Percentiles rank a stretch among this genome's conserved stretches.
Conservation (phyloP, 2,888 invertebrate genomes). For the Luffia ferchaultella region DNA sequence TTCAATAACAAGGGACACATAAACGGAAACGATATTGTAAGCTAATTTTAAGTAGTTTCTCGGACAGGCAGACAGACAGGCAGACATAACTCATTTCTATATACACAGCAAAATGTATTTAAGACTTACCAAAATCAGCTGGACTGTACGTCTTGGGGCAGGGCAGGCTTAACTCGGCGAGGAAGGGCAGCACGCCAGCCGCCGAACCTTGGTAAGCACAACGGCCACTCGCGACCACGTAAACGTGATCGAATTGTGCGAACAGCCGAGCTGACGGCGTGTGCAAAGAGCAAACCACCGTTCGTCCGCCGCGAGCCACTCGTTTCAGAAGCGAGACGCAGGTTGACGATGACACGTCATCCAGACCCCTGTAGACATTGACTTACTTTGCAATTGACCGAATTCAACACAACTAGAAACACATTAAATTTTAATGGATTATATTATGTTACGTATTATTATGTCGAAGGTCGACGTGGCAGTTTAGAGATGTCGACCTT, state of each 20-base stretch:
- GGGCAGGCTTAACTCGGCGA: conserved; percentile 76
- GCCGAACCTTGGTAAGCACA: conserved; percentile 90
- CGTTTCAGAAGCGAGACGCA: conserved; percentile 86
- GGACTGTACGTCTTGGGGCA: conserved; percentile 96
- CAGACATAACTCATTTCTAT: too few species aligned
- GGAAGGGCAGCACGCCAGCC: conserved; percentile 81
- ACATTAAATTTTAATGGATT: too few species aligned
- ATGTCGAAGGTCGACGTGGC: too few species aligned
- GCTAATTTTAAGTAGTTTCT: too few species aligned
- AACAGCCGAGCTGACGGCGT: conserved; percentile 96
- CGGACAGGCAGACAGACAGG: too few species aligned
- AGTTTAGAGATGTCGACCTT: too few species aligned
- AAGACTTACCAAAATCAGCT: conserved; percentile 94
- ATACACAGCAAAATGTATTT: too few species aligned
- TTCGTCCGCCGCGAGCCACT: conserved; percentile 86
- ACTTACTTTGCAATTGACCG: too few species aligned
- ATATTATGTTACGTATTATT: too few species aligned
- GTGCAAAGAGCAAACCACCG: conserved; percentile 93
- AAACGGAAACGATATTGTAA: too few species aligned
- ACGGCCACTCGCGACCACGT: conserved; percentile 87
- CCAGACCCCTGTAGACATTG: conserved; percentile 82
- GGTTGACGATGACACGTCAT: conserved; percentile 89
- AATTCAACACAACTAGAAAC: too few species aligned
- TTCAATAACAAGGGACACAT: too few species aligned
- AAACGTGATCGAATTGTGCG: conserved; percentile 90